A percentile compares a stretch with the other conserved stretches of the same genome.
phyloP scores from a whole-genome alignment of 1,140 invertebrate genomes.

The Zaprionus inermis region DNA sequence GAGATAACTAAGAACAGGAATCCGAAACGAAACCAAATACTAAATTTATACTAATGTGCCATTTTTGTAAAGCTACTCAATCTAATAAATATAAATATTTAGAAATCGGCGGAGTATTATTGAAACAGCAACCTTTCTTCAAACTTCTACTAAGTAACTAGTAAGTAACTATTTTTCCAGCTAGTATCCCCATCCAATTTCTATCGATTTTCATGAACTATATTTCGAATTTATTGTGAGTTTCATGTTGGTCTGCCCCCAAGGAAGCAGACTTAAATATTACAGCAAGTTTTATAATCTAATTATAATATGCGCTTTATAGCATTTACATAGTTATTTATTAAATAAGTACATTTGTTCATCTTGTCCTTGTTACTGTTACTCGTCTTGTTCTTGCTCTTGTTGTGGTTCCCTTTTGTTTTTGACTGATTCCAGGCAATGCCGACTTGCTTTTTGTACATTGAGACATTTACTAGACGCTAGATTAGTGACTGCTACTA shows the following conservation, averaged over 20 bases:
- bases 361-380: constrained; percentile 41
- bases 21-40: constrained; percentile 41
- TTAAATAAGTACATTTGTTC: constrained; percentile 53
- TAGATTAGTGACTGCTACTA: constrained; percentile 44
- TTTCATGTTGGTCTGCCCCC: constrained; percentile 58
- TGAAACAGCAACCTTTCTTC: neutral
- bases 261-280: constrained; percentile 72
- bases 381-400: neutral
- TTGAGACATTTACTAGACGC: constrained; percentile 73
- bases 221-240: constrained; percentile 76
- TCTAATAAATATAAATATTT: constrained; percentile 58
- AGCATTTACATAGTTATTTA: constrained; percentile 37
- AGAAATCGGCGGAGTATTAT: neutral
- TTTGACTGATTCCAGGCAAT: constrained; percentile 38
- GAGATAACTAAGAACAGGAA: constrained; percentile 25
- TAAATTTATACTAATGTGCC: constrained; percentile 71
- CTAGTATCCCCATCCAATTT: neutral
- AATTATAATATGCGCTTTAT: constrained; percentile 45
- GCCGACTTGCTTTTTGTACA: constrained; percentile 70
- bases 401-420: constrained; percentile 46
- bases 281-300: constrained; percentile 70
- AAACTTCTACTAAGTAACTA: too few species aligned
- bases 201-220: constrained; percentile 44
- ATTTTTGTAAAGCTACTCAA: constrained; percentile 75
- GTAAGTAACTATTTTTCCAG: too few species aligned